Evolutionary conservation across 2,113 vertebrate genomes (phyloP), one percentile per base, ranked within the genome.

Genomic region (Zosterops pallidus): DNA sequence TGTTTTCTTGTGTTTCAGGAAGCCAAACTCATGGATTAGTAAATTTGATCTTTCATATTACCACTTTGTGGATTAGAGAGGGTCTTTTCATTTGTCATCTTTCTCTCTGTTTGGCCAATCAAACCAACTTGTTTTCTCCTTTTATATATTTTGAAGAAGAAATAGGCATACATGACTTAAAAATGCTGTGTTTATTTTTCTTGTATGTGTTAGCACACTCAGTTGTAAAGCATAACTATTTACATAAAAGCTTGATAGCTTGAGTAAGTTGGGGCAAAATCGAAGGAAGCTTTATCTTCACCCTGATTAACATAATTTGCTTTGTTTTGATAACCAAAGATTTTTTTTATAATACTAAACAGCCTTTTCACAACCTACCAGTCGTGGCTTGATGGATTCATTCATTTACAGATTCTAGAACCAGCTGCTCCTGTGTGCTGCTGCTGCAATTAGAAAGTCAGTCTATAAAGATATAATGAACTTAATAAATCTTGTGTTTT

Each of bases 371-470:
- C 28, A 83, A 62, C 31, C 31, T 76, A 77, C 63, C 57, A 72
- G 24, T 93, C 0, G 0, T 79, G 25, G 22, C 31, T 79, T 92
- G 90, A 88, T 74, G 59, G 28, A 83, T 92, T 92, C 4, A 80
- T 80, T 94, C 31, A 90, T 95, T 84, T 89, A 18, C 53, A 79
- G 49, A 35, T 94, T 91, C 62, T 83, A 74, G 82, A 91, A 85
- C 25, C 74, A 44, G 35, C 37, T 95, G 65, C 37, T 95, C 41
- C 62, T 79, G 12, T 57, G 49, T 91, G 42, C 39, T 84, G 23
- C 50, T 83, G 53, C 62, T 89, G 46, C 63, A 90, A 94, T 95
- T 91, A 91, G 56, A 92, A 92, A 94, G 64, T 37, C 69, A 92
- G 33, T 70, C 25, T 69, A 46, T 86, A 80, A 79, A 76, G 86